Base-by-base conservation (phyloP, 2,113 vertebrate species). In the Eleginops maclovinus region DNA sequence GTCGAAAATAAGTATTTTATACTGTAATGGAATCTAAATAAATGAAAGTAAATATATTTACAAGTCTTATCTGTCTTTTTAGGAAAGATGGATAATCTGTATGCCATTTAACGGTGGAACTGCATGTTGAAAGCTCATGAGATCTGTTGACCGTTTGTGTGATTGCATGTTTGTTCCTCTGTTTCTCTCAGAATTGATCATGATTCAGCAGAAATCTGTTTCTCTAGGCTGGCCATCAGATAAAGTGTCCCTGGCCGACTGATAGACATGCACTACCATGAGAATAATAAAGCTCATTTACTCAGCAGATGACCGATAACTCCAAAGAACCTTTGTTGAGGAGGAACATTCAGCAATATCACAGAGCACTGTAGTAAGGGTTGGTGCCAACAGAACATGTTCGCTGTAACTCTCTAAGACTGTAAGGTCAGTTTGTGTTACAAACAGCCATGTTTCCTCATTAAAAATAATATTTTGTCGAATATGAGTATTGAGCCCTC, bases 211-310 rank as follows among this genome's bases (percentile, higher is more conserved):
- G 78, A 87, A 88, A 64, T 70, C 67, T 17, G 72, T 72, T 83
- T 89, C 81, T 90, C 73, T 82, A 78, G 70, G 71, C 87, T 84
- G 81, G 82, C 79, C 87, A 93, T 93, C 93, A 92, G 91, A 90
- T 94, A 92, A 93, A 75, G 76, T 26, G 90, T 69, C 85, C 71
- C 79, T 73, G 85, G 69, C 87, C 91, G 87, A 90, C 87, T 92
- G 91, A 94, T 91, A 88, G 88, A 88, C 80, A 83, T 73, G 82
- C 84, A 67, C 84, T 87, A 91, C 86, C 87, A 87, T 79, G 78
- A 89, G 82, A 93, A 88, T 92, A 93, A 93, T 92, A 90, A 88
- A 79, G 83, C 86, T 94, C 85, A 94, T 94, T 93, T 92, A 89
- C 85, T 68, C 84, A 67, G 82, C 73, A 90, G 93, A 94, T 94